Base-by-base conservation (phyloP, 2,888 invertebrate genomes). In the Tiphia femorata region DNA sequence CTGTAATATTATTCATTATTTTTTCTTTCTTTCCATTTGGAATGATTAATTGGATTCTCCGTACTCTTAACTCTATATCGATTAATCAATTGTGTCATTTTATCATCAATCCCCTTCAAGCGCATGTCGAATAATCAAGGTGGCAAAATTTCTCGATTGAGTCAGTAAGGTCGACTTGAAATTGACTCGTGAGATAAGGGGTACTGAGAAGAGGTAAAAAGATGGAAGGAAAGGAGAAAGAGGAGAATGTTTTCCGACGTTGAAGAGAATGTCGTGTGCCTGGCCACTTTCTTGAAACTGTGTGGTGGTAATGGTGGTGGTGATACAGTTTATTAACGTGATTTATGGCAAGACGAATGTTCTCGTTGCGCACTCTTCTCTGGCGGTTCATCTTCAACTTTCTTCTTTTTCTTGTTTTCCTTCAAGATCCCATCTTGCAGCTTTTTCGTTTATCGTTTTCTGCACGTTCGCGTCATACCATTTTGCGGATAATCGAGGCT, bases 271-370 rank as follows among this genome's bases (percentile, higher is more conserved):
- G 57, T n/a, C n/a, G 33, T 53, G 58, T 49, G 47, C 51, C n/a
- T n/a, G 44, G 51, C 51, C 54, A 58, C 50, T 58, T 51, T 44
- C 59, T n/a, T n/a, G n/a, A n/a, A n/a, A n/a, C n/a, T n/a, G 47
- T 8, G 25, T 8, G 25, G 25, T 25, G 25, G 6, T 6, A 25
- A 25, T 6, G 25, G 25, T 8, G 25, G 25, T 53, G 63, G 47
- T 58, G 49, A 58, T 50, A 37, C 48, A 46, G 71, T 75, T 77
- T 77, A 77, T 75, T 76, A 74, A 72, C 62, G 64, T 75, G 76
- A 77, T 77, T 77, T 77, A 77, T 74, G 67, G 62, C 62, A 48
- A 69, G 67, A 67, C 62, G 70, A 68, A 61, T 62, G 57, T 53
- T 56, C 56, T 62, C 27, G n/a, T 46, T n/a, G 19, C 7, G 49